phyloP scores from a whole-genome alignment of 2,888 invertebrate species.

The Melinaea menophilus region DNA sequence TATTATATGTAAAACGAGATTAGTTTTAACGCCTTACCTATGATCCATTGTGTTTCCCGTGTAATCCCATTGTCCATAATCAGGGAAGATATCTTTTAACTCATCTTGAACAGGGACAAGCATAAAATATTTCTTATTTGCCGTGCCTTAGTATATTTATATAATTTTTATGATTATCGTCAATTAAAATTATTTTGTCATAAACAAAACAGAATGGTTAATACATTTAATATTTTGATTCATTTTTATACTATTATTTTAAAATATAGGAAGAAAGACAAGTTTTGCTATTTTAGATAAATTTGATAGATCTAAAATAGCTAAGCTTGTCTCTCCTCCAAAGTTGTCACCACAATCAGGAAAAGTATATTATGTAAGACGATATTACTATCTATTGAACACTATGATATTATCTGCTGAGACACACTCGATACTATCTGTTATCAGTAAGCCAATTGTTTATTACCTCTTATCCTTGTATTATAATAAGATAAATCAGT shows the following conservation, averaged over 20 bases:
- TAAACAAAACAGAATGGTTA: too few relatives aligned
- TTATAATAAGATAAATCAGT: background rate
- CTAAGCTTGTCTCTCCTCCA: background rate
- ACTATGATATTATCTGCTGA: constrained; percentile 36
- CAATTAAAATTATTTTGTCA: too few relatives aligned
- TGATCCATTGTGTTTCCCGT: constrained; percentile 54
- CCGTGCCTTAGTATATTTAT: too few relatives aligned
- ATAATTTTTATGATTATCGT: too few relatives aligned
- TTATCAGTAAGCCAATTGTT: constrained; percentile 24
- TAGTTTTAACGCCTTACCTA: constrained; percentile 48
- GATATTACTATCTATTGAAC: constrained; percentile 36
- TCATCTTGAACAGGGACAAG: constrained; percentile 31
- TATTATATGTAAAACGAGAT: constrained; percentile 60
- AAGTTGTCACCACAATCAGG: constrained; percentile 22
- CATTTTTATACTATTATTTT: too few relatives aligned
- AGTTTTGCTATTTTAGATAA: too few relatives aligned
- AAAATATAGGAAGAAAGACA: too few relatives aligned
- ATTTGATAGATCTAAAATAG: background rate
- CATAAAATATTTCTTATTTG: background rate
- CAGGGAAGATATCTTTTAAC: constrained; percentile 39
- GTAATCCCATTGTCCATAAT: constrained; percentile 65
- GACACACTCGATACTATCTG: constrained; percentile 25
- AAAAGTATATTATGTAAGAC: constrained; percentile 45
- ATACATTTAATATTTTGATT: too few relatives aligned
- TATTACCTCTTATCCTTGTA: constrained; percentile 15